These are phyloP conservation scores for Lophotis ruficrista DNA, from an alignment of 2,113 vertebrate genomes.

Conservation along the genomic window DNA sequence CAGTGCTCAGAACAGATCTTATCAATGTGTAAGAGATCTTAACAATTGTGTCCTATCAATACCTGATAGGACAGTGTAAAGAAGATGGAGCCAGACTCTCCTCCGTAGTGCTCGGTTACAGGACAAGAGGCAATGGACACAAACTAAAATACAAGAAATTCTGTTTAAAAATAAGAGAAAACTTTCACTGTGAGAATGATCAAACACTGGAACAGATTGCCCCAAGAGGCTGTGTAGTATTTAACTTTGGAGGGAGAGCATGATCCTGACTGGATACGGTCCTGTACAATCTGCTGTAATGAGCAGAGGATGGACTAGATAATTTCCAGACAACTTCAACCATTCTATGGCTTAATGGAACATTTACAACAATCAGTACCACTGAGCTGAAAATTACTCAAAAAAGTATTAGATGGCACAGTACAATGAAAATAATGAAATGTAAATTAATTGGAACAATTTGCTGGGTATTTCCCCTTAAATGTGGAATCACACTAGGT, in stretches of 20 bases:
- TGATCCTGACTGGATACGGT: neutral
- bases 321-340: neutral
- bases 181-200: neutral
- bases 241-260: neutral
- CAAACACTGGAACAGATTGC: neutral
- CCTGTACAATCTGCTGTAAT: neutral
- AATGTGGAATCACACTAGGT: neutral
- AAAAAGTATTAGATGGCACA: neutral
- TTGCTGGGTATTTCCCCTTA: neutral
- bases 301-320: neutral
- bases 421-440: neutral
- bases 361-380: neutral
- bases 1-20: neutral
- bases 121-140: neutral
- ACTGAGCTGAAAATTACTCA: neutral
- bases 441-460: neutral
- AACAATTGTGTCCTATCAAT: neutral
- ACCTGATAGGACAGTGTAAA: neutral
- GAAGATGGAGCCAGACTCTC: neutral
- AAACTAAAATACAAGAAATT: neutral
- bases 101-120: neutral
- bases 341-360: neutral
- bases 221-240: neutral
- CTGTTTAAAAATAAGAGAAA: neutral
- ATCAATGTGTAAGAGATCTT: neutral